Conservation (phyloP, 2,113 vertebrate species). For the Panthera tigris region DNA sequence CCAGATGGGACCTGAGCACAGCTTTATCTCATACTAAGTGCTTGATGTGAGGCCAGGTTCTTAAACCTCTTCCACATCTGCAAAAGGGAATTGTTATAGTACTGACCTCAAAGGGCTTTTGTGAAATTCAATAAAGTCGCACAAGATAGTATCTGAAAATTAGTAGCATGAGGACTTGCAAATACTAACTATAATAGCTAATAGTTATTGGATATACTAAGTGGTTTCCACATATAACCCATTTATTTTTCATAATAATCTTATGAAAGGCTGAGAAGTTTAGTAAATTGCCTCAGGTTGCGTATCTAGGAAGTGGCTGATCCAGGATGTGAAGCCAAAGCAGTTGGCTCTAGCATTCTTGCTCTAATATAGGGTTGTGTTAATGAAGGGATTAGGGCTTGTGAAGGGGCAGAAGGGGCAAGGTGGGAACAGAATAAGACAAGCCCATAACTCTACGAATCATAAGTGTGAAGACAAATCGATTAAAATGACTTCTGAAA, state of each 20-base stretch:
- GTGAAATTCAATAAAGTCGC: background rate
- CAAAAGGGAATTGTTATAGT: background rate
- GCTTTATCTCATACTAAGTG: background rate
- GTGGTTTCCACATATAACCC: background rate
- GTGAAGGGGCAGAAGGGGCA: background rate
- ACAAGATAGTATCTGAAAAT: background rate
- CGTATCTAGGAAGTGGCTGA: background rate
- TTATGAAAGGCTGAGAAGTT: background rate
- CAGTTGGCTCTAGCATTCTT: background rate
- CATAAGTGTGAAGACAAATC: background rate
- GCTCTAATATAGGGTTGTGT: background rate
- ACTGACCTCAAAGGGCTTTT: background rate
- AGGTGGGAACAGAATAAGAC: background rate
- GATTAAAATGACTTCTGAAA: background rate
- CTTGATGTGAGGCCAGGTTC: background rate
- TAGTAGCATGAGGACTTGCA: background rate
- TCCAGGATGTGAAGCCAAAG: background rate
- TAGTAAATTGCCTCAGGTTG: background rate
- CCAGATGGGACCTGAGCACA: background rate
- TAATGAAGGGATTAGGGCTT: background rate
- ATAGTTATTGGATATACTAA: background rate
- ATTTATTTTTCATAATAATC: background rate
- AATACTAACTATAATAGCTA: background rate
- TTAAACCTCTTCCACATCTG: background rate
- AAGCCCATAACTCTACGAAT: background rate